phyloP scores from a whole-genome alignment of 2,797 vertebrate species.

The Amphiprion clarkii region DNA sequence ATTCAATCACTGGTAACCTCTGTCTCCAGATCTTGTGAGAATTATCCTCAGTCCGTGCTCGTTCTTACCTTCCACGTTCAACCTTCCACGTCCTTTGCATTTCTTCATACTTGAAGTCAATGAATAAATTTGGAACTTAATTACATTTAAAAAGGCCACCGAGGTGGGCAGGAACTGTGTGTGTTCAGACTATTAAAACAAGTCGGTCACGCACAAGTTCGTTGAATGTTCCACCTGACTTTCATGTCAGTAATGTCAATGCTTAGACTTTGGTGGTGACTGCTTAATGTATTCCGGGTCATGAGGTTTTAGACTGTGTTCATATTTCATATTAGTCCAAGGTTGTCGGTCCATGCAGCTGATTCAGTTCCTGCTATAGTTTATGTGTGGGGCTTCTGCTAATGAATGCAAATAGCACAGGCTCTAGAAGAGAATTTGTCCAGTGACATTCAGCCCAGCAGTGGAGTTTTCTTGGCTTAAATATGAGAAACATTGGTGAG shows the following conservation, averaged over 20 bases:
- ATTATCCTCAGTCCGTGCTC: neutral
- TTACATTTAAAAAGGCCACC: constrained; percentile 66
- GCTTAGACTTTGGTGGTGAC: neutral
- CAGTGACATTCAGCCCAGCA: neutral
- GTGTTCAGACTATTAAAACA: constrained; percentile 69
- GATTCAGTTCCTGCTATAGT: constrained; percentile 4
- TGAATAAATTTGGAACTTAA: constrained; percentile 71
- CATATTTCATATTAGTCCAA: constrained; percentile 22
- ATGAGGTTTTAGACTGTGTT: constrained; percentile 17
- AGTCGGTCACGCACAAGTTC: constrained; percentile 50
- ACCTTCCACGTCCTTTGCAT: constrained; percentile 63
- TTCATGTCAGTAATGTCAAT: constrained; percentile 28
- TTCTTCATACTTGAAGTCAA: constrained; percentile 46
- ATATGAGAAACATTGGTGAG: neutral
- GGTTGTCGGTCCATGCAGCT: constrained; percentile 13
- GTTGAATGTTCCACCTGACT: constrained; percentile 42
- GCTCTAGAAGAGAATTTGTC: neutral
- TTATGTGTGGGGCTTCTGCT: constrained; percentile 8
- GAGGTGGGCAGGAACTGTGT: constrained; percentile 32
- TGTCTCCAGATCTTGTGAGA: constrained; percentile 33
- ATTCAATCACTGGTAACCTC: constrained; percentile 29
- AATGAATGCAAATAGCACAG: constrained; percentile 33
- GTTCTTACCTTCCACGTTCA: constrained; percentile 26
- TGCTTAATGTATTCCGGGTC: constrained; percentile 41
- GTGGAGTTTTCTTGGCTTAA: neutral